phyloP scores from a whole-genome alignment of 2,113 vertebrate genomes.

The Rafetus swinhoei region DNA sequence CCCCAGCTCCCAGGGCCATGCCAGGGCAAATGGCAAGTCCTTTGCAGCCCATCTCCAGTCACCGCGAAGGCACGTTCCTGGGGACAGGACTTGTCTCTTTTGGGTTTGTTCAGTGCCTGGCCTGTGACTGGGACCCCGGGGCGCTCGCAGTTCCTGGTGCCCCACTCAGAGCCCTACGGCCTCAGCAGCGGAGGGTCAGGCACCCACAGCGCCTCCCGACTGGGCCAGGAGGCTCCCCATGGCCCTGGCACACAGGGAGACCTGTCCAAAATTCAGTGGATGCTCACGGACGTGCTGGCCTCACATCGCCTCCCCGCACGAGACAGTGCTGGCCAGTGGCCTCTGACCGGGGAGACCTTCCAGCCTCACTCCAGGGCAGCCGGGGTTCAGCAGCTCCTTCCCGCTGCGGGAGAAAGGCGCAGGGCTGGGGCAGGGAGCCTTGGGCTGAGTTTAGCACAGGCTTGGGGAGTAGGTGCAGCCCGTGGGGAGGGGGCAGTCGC shows the following conservation, averaged over 20 bases:
- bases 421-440: not conserved
- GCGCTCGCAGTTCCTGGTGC: not conserved
- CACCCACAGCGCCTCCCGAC: not conserved
- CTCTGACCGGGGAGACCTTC: rapidly evolving
- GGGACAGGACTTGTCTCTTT: not conserved
- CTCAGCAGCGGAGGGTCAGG: not conserved
- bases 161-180: not conserved
- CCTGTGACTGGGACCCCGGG: too few species aligned
- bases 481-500: not conserved
- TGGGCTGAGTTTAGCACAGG: not conserved
- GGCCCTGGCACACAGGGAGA: not conserved
- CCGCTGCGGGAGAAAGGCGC: not conserved
- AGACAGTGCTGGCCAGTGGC: rapidly evolving
- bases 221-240: not conserved
- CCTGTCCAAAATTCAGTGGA: not conserved
- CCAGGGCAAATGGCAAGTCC: not conserved
- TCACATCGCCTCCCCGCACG: not conserved
- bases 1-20: not conserved
- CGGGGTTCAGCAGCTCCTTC: not conserved
- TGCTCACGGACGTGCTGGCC: not conserved
- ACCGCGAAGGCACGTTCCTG: not conserved
- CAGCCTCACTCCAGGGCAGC: not conserved
- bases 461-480: constrained; percentile 26
- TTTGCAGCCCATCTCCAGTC: not conserved
- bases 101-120: not conserved